These are phyloP conservation scores for Eristalinus aeneus DNA, from an alignment of 2,888 invertebrate genomes.

Conservation along the genomic window DNA sequence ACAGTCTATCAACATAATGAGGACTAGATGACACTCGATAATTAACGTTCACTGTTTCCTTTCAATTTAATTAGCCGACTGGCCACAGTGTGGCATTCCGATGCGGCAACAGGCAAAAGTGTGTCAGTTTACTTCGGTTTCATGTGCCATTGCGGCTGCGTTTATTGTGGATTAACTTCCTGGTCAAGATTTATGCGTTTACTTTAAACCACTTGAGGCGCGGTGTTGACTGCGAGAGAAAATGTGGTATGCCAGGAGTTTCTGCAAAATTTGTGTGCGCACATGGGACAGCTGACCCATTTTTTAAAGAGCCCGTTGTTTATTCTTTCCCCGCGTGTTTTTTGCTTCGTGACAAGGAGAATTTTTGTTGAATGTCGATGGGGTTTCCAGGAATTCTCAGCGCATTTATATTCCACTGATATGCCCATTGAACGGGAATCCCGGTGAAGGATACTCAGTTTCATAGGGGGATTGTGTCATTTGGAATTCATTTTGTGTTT, in stretches of 20 bases:
- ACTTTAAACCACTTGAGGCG: neutral
- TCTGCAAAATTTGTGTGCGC: neutral
- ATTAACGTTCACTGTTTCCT: neutral
- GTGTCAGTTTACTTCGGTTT: conserved; percentile 13
- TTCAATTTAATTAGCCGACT: neutral
- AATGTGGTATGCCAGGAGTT: neutral
- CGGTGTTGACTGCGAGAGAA: neutral
- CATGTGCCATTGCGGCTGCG: neutral
- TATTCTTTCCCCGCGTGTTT: neutral
- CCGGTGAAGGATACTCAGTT: neutral
- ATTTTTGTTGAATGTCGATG: neutral
- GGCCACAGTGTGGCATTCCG: neutral
- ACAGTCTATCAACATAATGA: neutral
- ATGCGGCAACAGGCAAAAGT: neutral
- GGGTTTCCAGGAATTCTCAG: neutral
- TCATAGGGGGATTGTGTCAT: neutral
- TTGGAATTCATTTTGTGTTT: neutral
- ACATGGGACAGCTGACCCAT: neutral
- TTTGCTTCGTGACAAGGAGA: too few species aligned
- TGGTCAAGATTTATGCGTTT: conserved; percentile 27
- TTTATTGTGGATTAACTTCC: conserved; percentile 30
- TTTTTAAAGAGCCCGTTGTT: neutral
- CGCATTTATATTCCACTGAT: neutral
- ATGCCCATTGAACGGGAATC: neutral
- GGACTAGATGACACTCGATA: neutral